Conservation (phyloP, 2,888 invertebrate genomes). For the Petrolisthes manimaculis region DNA sequence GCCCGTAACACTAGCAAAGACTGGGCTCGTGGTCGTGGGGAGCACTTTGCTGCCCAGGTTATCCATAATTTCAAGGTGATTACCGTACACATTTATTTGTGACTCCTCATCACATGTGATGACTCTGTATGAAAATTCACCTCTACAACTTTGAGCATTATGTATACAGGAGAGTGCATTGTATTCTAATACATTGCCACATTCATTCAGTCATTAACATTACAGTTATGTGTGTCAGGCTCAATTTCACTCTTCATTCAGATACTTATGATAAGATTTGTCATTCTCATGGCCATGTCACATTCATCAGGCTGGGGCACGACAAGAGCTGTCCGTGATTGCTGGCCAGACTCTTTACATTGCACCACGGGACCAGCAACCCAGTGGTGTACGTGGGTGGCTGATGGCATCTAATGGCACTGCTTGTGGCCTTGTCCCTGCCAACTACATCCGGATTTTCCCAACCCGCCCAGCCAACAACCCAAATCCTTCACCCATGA, state of each 20-base stretch:
- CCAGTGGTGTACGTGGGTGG: conserved; percentile 73
- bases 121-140: neutral
- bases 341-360: conserved; percentile 83
- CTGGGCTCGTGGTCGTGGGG: conserved; percentile 73
- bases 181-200: too few relatives aligned
- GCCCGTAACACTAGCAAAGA: conserved; percentile 38
- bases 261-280: neutral
- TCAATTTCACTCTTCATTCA: neutral
- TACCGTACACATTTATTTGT: neutral
- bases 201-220: neutral
- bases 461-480: too few relatives aligned
- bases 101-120: neutral
- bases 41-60: conserved; percentile 74
- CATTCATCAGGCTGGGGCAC: conserved; percentile 72
- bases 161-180: neutral
- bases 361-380: conserved; percentile 88
- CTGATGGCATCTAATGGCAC: conserved; percentile 73
- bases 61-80: conserved; percentile 79
- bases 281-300: conserved; percentile 1
- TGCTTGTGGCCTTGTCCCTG: conserved; percentile 73
- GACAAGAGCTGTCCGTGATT: conserved; percentile 82
- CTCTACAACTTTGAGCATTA: neutral
- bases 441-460: conserved; percentile 73
- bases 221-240: neutral
- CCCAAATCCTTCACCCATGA: too few relatives aligned